Percentiles rank a stretch among this genome's conserved stretches.
Conservation (phyloP, 2,888 invertebrate genomes). For the Phasia obesa region DNA sequence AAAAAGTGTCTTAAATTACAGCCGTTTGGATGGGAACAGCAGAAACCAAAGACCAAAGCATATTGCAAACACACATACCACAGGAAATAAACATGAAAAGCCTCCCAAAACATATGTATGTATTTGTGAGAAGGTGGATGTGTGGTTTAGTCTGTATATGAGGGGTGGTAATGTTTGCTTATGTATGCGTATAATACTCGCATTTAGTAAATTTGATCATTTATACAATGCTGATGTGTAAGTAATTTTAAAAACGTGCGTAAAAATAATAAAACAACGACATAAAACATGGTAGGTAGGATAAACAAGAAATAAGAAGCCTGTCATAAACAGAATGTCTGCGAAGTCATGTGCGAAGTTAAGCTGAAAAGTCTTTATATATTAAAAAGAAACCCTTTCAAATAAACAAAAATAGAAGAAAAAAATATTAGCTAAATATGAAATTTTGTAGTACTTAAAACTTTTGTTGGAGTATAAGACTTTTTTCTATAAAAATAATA, state of each 20-base stretch:
- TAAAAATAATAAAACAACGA: slow-evolving; percentile 53
- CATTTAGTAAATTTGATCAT: slow-evolving; percentile 63
- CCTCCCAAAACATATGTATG: slow-evolving; percentile 10
- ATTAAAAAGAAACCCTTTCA: not conserved
- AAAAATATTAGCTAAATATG: no score
- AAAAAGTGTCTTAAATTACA: slow-evolving; percentile 30
- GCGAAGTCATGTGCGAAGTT: not conserved
- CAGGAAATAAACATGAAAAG: slow-evolving; percentile 11
- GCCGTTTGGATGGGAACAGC: slow-evolving; percentile 5
- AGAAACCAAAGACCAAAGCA: no score
- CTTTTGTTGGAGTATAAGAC: no score
- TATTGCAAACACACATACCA: not conserved
- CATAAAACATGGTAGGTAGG: slow-evolving; percentile 1
- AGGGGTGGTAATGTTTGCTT: not conserved
- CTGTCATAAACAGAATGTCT: slow-evolving; percentile 35
- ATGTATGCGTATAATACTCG: slow-evolving; percentile 23
- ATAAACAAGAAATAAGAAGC: not conserved
- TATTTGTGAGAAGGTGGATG: not conserved
- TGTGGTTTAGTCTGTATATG: no score
- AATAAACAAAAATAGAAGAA: not conserved
- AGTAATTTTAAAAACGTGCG: slow-evolving; percentile 70
- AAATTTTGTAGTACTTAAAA: no score
- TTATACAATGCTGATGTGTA: slow-evolving; percentile 67
- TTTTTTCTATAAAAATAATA: no score
- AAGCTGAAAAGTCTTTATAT: not conserved